A percentile compares a stretch with the other conserved stretches of the same genome.
Evolutionary conservation across 1,140 invertebrate genomes (phyloP).

Genomic region (Drusus annulatus): DNA sequence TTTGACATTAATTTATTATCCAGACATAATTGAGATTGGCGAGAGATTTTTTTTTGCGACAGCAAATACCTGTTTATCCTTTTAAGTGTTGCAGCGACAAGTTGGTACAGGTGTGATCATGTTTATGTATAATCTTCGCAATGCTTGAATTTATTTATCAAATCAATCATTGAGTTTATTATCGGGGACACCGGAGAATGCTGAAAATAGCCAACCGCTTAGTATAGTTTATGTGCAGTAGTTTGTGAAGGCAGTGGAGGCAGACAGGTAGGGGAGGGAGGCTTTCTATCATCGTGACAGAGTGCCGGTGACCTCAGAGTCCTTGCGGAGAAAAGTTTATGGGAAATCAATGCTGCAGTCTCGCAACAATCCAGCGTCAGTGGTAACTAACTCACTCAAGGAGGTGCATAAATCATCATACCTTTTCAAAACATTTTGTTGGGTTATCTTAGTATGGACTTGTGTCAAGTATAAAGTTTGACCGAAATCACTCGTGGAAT

Average conservation of each 20-base stretch:
- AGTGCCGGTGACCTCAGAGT: background rate
- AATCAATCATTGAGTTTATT: conserved; percentile 25
- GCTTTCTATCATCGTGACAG: background rate
- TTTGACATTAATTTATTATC: background rate
- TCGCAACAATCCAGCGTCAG: too few relatives aligned
- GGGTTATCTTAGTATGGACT: too few relatives aligned
- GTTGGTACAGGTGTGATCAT: background rate
- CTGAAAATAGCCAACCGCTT: background rate
- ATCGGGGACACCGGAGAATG: conserved; percentile 4
- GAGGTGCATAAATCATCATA: too few relatives aligned
- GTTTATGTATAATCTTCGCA: background rate
- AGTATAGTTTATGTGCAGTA: conserved; percentile 6
- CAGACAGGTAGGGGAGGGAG: background rate
- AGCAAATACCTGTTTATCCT: too few relatives aligned
- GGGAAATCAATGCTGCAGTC: background rate
- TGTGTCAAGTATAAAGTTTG: too few relatives aligned
- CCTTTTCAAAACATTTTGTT: too few relatives aligned
- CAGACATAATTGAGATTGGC: background rate
- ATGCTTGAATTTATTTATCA: background rate
- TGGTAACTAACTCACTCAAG: too few relatives aligned
- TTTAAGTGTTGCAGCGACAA: too few relatives aligned
- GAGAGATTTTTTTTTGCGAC: too few relatives aligned
- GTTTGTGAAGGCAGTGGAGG: too few relatives aligned
- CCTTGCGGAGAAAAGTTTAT: background rate
- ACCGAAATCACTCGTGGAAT: too few relatives aligned